Base-by-base conservation (phyloP, 92 coral and sea anemone genomes). In the Parazoanthus swiftii region DNA sequence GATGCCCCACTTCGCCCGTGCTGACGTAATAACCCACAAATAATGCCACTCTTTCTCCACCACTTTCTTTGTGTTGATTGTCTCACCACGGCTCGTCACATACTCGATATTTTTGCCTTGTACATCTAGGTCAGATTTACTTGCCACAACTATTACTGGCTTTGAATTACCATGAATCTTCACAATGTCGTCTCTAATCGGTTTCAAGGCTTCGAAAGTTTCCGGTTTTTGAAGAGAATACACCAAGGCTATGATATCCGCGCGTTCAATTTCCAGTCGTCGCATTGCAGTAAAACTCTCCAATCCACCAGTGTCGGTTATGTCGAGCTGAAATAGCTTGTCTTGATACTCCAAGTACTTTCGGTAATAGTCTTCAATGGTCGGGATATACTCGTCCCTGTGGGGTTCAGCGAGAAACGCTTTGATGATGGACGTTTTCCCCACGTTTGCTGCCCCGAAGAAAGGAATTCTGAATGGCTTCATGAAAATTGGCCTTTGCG, bases 11-110 rank as follows among this genome's bases (percentile, higher is more conserved):
- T 85, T 85, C 91, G 90, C 81, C 77, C 93, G 93, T 1, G 95
- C 93, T 2, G 98, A 94, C 3, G 95, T 86, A 3, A 93, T 88
- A 13, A 92, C 85, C 98, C 98, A 94, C 71, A 89, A n/a, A 10
- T 81, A 90, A 13, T 86, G 89, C 98, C 98, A 94, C 76, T 90
- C 81, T 38, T 94, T 91, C 80, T 89, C 91, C 23, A 93, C 95
- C 2, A 94, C 91, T 18, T 77, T 88, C 36, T 92, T 90, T 1
- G 95, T 94, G 88, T 94, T 89, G 2, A 91, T 71, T 58, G 20
- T 80, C 70, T 56, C 72, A 16, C 85, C 85, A 42, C 85, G 85
- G 38, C 73, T 80, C 18, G 85, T 80, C 44, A 35, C 16, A 80
- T 80, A 80, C 71, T 80, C 85, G 9, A 80, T 80, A 56, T 80